A percentile compares a stretch with the other conserved stretches of the same genome.
Conservation (phyloP, 1,140 invertebrate genomes). For the Panulirus ornatus region DNA sequence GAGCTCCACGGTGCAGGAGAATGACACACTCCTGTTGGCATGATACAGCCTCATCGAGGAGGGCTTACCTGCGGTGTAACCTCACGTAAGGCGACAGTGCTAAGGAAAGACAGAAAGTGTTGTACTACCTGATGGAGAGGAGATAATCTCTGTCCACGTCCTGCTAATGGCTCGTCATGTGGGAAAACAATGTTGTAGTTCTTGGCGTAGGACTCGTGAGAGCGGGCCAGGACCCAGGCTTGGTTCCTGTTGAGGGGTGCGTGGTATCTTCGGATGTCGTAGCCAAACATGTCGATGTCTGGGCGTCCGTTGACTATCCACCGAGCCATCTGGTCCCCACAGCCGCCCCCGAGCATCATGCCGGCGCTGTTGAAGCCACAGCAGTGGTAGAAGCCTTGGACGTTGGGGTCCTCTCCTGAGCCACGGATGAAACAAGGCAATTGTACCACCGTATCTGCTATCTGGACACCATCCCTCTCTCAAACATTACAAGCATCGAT, state of each 20-base stretch:
- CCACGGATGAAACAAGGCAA: neutral
- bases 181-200: slow-evolving; percentile 92
- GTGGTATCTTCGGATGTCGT: slow-evolving; percentile 88
- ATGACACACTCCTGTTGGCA: no score
- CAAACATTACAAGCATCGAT: no score
- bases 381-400: slow-evolving; percentile 86
- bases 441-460: no score
- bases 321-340: slow-evolving; percentile 88
- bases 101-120: no score
- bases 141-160: slow-evolving; percentile 85
- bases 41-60: no score
- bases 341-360: slow-evolving; percentile 93
- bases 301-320: slow-evolving; percentile 91
- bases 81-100: no score
- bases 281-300: slow-evolving; percentile 89
- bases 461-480: no score
- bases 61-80: no score
- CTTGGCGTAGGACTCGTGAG: slow-evolving; percentile 91
- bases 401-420: slow-evolving; percentile 80
- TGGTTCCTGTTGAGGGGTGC: slow-evolving; percentile 84
- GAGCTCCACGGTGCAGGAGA: no score
- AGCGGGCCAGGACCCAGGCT: slow-evolving; percentile 88
- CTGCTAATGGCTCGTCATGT: slow-evolving; percentile 90
- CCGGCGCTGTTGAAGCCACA: slow-evolving; percentile 93
- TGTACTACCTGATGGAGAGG: slow-evolving; percentile 83